Evolutionary conservation across 2,113 vertebrate genomes (phyloP).

Genomic region (Perca fluviatilis): DNA sequence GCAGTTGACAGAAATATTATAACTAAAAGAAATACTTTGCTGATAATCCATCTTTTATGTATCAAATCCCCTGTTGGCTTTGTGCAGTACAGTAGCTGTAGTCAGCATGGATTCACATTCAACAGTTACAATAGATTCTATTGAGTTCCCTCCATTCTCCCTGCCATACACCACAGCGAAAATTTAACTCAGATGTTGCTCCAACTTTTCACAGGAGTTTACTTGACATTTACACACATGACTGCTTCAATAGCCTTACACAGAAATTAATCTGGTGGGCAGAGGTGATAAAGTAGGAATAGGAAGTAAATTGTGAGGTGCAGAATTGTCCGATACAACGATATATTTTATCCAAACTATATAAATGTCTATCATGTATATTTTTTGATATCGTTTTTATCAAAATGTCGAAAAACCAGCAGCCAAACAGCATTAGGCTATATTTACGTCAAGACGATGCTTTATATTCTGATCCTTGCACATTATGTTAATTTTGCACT

Average conservation of each 20-base stretch:
- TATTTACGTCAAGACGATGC: no score
- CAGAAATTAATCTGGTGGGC: neutral
- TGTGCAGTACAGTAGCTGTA: neutral
- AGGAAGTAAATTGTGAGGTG: no score
- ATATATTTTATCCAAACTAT: no score
- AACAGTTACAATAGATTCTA: neutral
- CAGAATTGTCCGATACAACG: no score
- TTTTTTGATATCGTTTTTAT: no score
- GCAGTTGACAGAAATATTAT: neutral
- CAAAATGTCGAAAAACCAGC: no score
- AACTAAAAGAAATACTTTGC: no score
- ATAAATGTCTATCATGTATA: no score
- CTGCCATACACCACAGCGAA: neutral
- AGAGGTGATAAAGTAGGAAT: neutral
- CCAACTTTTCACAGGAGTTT: neutral
- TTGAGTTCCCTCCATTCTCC: neutral
- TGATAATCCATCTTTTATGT: neutral
- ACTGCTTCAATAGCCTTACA: neutral
- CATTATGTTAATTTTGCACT: no score
- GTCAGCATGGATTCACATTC: neutral
- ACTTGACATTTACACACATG: neutral
- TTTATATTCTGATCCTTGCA: no score
- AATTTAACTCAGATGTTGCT: neutral
- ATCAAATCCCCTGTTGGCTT: neutral
- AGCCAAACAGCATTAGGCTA: no score